Percentiles rank a stretch among this genome's conserved stretches.
phyloP scores from a whole-genome alignment of 1,140 invertebrate species.

The Nephotettix cincticeps region DNA sequence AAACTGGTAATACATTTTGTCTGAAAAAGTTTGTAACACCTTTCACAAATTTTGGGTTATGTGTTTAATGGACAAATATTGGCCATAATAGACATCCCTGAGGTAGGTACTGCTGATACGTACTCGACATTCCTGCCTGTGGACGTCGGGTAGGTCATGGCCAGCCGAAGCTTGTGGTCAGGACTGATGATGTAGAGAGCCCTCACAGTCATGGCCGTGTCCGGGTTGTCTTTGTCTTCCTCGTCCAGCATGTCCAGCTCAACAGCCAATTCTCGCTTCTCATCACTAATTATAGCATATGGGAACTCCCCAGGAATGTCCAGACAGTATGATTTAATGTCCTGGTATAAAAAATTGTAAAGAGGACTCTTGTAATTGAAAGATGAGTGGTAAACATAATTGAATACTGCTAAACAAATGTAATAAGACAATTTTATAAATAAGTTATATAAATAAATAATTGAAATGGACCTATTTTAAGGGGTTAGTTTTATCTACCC shows the following conservation, averaged over 20 bases:
- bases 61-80: too few species aligned
- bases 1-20: too few species aligned
- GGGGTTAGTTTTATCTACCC: too few species aligned
- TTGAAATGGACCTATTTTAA: too few species aligned
- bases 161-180: constrained; percentile 79
- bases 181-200: constrained; percentile 88
- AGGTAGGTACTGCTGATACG: constrained; percentile 46
- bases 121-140: constrained; percentile 91
- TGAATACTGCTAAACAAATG: too few species aligned
- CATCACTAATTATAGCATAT: constrained; percentile 87
- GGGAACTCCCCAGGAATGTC: constrained; percentile 71
- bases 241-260: constrained; percentile 86
- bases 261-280: constrained; percentile 71
- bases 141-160: constrained; percentile 88
- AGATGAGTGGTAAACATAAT: too few species aligned
- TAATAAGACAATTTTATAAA: too few species aligned
- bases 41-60: too few species aligned
- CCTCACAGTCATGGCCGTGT: constrained; percentile 72
- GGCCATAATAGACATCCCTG: background rate
- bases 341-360: too few species aligned
- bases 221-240: constrained; percentile 67
- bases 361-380: too few species aligned
- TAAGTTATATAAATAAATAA: too few species aligned
- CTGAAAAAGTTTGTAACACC: too few species aligned
- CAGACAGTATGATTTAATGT: constrained; percentile 72